Conservation (phyloP, 1,140 invertebrate genomes). For the Nephila pilipes region DNA sequence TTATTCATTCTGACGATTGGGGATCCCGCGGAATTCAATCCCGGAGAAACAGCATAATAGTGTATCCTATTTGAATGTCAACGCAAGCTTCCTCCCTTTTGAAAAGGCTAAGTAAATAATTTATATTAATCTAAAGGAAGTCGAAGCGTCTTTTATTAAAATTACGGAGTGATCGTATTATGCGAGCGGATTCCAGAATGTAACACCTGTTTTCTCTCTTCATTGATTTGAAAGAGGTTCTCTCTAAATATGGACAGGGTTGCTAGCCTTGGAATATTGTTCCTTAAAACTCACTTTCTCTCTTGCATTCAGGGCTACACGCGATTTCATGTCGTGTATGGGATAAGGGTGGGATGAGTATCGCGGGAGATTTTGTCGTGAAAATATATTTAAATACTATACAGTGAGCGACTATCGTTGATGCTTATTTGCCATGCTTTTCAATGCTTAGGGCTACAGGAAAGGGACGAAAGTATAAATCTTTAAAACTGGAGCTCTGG, state of each 20-base stretch:
- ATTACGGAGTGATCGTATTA: background rate
- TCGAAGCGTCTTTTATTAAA: conserved; percentile 44
- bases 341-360: background rate
- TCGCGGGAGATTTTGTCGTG: background rate
- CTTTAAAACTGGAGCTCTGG: conserved; percentile 5
- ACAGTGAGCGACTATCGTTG: background rate
- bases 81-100: conserved; percentile 11
- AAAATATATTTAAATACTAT: conserved; percentile 46
- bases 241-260: background rate
- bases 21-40: conserved; percentile 24
- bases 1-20: conserved; percentile 18
- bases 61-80: conserved; percentile 35
- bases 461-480: background rate
- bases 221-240: conserved; percentile 15
- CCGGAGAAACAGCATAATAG: background rate
- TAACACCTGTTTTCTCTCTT: conserved; percentile 48
- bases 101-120: conserved; percentile 46
- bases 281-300: conserved; percentile 16
- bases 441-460: too few species aligned
- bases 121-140: conserved; percentile 53
- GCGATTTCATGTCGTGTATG: background rate
- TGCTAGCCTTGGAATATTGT: background rate
- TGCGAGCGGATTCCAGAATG: background rate
- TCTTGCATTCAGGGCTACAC: background rate
- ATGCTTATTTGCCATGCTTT: conserved; percentile 8